A percentile compares a stretch with the other conserved stretches of the same genome.
Evolutionary conservation across 2,888 invertebrate species (phyloP).

Genomic region (Steromphala cineraria): DNA sequence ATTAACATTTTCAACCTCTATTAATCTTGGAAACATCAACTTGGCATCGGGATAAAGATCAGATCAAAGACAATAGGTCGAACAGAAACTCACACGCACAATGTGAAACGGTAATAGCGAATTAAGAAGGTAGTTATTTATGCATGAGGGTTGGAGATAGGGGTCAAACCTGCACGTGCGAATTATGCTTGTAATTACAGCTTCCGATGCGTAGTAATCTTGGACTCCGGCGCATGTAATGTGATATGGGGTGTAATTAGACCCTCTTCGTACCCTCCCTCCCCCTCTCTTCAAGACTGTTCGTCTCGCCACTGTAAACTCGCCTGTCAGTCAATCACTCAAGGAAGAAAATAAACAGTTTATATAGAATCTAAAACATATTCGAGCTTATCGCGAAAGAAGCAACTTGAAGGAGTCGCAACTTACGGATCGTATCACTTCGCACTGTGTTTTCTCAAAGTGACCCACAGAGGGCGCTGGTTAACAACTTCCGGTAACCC

Average conservation of each 20-base stretch:
- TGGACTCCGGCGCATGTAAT: background rate
- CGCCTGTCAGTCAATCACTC: conserved; percentile 13
- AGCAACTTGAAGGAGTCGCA: conserved; percentile 20
- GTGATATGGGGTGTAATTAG: background rate
- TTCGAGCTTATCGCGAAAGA: conserved; percentile 33
- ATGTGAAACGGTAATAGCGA: background rate
- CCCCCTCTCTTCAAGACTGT: background rate
- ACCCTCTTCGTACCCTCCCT: background rate
- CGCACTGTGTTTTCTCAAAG: conserved; percentile 25
- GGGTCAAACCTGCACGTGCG: conserved; percentile 15
- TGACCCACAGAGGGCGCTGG: conserved; percentile 31
- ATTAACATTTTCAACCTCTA: no score
- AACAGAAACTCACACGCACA: no score
- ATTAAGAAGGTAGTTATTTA: conserved; percentile 5
- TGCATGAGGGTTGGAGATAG: background rate
- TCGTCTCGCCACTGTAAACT: background rate
- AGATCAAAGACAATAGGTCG: no score
- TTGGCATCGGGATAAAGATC: no score
- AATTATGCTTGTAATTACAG: conserved; percentile 1
- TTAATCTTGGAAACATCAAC: no score
- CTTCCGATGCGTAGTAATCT: background rate
- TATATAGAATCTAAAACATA: conserved; percentile 29
- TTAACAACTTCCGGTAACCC: conserved; percentile 36
- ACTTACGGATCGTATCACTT: conserved; percentile 21
- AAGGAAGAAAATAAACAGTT: conserved; percentile 36